A percentile compares a stretch with the other conserved stretches of the same genome.
These are phyloP conservation scores for Entomyzon cyanotis DNA, from an alignment of 2,113 vertebrate species.

Conservation along the genomic window DNA sequence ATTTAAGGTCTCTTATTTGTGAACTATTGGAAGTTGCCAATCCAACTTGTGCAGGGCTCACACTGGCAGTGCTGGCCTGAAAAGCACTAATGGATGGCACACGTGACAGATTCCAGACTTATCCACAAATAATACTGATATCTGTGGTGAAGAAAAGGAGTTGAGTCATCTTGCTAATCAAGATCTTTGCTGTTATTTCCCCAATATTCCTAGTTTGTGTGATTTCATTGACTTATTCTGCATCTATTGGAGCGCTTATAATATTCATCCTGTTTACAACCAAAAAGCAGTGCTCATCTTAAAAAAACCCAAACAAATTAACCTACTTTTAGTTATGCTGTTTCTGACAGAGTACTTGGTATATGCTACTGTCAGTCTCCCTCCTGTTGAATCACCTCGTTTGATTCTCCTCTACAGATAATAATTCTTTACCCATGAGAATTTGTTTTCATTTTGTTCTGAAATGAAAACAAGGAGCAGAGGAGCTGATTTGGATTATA, in stretches of 20 bases:
- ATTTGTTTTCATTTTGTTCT: slow-evolving; percentile 54
- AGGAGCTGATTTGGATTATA: slow-evolving; percentile 43
- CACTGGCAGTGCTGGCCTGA: neutral
- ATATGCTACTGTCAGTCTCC: neutral
- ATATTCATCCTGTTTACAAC: neutral
- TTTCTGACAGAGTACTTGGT: neutral
- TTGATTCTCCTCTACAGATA: neutral
- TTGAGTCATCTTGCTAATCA: neutral
- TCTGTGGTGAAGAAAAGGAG: neutral
- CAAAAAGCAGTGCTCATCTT: neutral
- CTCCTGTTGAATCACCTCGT: neutral
- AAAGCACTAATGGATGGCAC: too few species aligned
- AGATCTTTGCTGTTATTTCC: neutral
- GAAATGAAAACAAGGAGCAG: slow-evolving; percentile 57
- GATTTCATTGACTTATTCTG: neutral
- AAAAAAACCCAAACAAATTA: neutral
- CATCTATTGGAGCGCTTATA: neutral
- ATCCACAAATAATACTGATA: neutral
- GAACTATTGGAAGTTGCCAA: neutral
- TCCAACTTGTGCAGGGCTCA: rapidly evolving
- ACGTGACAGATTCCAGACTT: neutral
- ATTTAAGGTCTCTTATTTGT: neutral
- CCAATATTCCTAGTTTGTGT: neutral
- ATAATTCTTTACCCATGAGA: slow-evolving; percentile 29
- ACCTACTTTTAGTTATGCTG: neutral